phyloP scores from a whole-genome alignment of 92 coral and sea anemone species.

The Nematostella vectensis region DNA sequence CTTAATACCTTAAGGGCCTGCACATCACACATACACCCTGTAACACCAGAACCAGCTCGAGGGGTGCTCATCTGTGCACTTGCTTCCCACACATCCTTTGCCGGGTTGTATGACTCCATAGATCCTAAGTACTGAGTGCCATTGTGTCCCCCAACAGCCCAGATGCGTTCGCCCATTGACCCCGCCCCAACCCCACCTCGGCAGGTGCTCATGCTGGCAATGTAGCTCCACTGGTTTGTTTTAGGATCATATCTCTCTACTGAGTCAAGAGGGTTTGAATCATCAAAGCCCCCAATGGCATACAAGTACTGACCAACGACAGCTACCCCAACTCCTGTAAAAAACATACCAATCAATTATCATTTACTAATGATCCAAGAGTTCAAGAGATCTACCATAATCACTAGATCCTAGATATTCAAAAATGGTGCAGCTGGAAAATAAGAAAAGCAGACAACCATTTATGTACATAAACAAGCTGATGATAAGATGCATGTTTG shows the following conservation, averaged over 20 bases:
- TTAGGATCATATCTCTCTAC: slow-evolving; percentile 74
- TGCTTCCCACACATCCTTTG: slow-evolving; percentile 69
- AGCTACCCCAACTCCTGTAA: slow-evolving; percentile 88
- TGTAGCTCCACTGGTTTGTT: slow-evolving; percentile 72
- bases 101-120: slow-evolving; percentile 74
- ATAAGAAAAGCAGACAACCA: too few species aligned
- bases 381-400: too few species aligned
- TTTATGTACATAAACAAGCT: too few species aligned
- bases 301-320: slow-evolving; percentile 70
- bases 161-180: slow-evolving; percentile 79
- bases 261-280: slow-evolving; percentile 82
- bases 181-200: slow-evolving; percentile 98
- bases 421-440: too few species aligned
- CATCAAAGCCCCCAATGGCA: slow-evolving; percentile 98
- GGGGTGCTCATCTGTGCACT: slow-evolving; percentile 80
- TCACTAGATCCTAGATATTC: too few species aligned
- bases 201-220: slow-evolving; percentile 80
- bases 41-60: slow-evolving; percentile 95
- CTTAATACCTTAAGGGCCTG: slow-evolving; percentile 21
- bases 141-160: slow-evolving; percentile 99
- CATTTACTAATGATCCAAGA: too few species aligned
- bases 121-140: slow-evolving; percentile 81
- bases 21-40: slow-evolving; percentile 73
- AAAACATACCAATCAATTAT: too few species aligned
- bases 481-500: too few species aligned